Evolutionary conservation across 2,797 vertebrate genomes (phyloP).

Genomic region (Diceros bicornis): DNA sequence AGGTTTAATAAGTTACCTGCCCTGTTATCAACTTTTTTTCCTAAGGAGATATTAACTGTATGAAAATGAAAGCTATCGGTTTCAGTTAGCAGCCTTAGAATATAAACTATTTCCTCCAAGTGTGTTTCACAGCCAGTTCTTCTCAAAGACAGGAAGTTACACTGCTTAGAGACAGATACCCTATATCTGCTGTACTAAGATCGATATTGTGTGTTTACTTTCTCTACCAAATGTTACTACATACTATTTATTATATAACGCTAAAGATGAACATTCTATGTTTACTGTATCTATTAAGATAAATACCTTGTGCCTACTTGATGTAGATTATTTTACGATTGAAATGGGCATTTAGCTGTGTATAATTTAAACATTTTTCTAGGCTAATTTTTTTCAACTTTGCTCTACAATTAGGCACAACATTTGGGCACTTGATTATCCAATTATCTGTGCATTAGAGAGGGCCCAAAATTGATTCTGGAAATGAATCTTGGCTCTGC

Average conservation of each 20-base stretch:
- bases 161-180: not conserved
- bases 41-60: not conserved
- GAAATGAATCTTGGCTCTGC: not conserved
- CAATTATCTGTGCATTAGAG: not conserved
- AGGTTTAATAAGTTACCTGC: not conserved
- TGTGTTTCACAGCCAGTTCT: not conserved
- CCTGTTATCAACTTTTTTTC: rapidly evolving
- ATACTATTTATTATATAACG: too few relatives aligned
- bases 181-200: not conserved
- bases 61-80: not conserved
- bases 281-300: not conserved
- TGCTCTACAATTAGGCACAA: not conserved
- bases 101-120: not conserved
- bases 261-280: not conserved
- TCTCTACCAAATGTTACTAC: not conserved
- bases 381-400: not conserved
- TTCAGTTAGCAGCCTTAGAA: not conserved
- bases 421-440: not conserved
- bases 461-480: not conserved
- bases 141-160: not conserved
- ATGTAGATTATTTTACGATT: not conserved
- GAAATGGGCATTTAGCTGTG: not conserved
- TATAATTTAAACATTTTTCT: not conserved
- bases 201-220: too few relatives aligned
- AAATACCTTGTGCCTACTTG: rapidly evolving